Base-by-base conservation (phyloP, 2,797 vertebrate species). In the Enteromius viviparus region DNA sequence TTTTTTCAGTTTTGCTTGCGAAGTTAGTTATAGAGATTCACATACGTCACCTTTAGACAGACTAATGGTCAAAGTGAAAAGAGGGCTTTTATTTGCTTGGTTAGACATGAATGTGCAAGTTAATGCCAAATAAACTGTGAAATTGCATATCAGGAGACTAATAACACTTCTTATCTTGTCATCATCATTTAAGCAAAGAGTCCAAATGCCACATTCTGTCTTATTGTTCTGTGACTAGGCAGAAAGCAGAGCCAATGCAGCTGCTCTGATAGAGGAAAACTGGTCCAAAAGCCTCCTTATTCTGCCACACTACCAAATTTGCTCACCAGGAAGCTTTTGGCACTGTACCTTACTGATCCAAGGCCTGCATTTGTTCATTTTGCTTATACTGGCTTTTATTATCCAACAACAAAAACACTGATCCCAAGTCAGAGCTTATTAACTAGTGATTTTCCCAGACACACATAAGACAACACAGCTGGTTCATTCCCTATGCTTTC, bases 381-480 rank as follows among this genome's bases (percentile, higher is more conserved):
- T 53, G 32, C n/a, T 66, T 47, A 40, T 76, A 45, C 3, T 11
- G 10, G 51, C 26, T 75, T 53, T 21, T 47, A 81, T 80, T 2
- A 80, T 51, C 62, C 55, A 32, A 71, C 23, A 9, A 60, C 53
- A 62, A 72, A 62, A 81, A 32, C 53, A 72, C 68, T 34, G 51
- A 47, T 72, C 26, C 26, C 26, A 72, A 21, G 19, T 49, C 53
- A 62, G 79, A 72, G 66, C 37, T 45, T 60, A 70, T 80, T 60
- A 81, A 45, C 29, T 47, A 68, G 51, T 87, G 55, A 75, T 81
- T 75, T 55, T 32, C 32, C 8, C 29, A 58, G 34, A 77, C 17
- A 40, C 45, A 32, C 55, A 23, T 55, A n/a, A 47, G 77, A 74
- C 80, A 83, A 82, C 76, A 83, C 81, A 85, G 77, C 86, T 87